Evolutionary conservation across 2,797 vertebrate species (phyloP).

Genomic region (Harpagifer antarcticus): DNA sequence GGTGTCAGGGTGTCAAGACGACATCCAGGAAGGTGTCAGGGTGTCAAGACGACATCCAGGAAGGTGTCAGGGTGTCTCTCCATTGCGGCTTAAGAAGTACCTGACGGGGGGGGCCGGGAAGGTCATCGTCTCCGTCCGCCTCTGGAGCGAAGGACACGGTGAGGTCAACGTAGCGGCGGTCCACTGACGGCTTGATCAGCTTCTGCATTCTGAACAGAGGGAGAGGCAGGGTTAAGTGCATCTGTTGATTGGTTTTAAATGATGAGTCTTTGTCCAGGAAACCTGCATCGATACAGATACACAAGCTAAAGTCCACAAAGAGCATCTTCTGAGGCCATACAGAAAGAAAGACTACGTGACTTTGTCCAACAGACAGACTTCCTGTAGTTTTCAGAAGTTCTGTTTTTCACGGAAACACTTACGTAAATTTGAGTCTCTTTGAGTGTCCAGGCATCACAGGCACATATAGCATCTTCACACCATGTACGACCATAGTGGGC

Average conservation of each 20-base stretch:
- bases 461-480: constrained; percentile 99
- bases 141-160: constrained; percentile 97
- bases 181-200: constrained; percentile 93
- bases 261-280: not conserved
- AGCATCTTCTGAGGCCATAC: not conserved
- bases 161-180: constrained; percentile 95
- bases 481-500: constrained; percentile 99
- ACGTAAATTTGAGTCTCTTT: constrained; percentile 97
- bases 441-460: constrained; percentile 98
- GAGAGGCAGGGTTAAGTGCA: not conserved
- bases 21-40: constrained; percentile 60
- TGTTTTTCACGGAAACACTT: constrained; percentile 64
- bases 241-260: not conserved
- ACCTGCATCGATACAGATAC: not conserved
- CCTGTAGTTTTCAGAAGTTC: not conserved
- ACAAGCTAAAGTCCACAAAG: not conserved
- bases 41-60: constrained; percentile 49
- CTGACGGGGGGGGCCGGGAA: constrained; percentile 96
- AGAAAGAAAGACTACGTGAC: not conserved
- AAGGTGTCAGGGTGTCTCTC: constrained; percentile 74
- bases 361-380: too few relatives aligned
- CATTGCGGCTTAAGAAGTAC: constrained; percentile 92
- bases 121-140: constrained; percentile 93
- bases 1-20: constrained; percentile 69
- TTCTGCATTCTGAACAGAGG: constrained; percentile 93